phyloP scores from a whole-genome alignment of 2,888 invertebrate species.

The Myopa tessellatipennis region DNA sequence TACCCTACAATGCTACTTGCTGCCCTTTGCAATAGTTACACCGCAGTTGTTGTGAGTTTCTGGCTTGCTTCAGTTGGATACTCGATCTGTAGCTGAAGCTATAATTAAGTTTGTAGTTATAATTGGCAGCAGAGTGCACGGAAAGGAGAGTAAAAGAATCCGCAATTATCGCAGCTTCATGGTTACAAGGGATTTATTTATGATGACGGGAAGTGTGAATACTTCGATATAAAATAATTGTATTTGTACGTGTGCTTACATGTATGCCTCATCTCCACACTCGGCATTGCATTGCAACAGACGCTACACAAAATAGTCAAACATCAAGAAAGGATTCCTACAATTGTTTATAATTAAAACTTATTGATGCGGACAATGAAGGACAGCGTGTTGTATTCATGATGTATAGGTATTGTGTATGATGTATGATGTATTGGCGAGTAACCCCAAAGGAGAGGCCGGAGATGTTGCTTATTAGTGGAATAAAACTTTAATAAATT shows the following conservation, averaged over 20 bases:
- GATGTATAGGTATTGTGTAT: too few species aligned
- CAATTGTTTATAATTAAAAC: constrained; percentile 34
- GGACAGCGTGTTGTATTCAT: too few species aligned
- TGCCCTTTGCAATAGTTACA: not conserved
- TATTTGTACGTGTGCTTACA: not conserved
- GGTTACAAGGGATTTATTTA: constrained; percentile 40
- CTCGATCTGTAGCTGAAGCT: constrained; percentile 10
- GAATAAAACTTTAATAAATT: too few species aligned
- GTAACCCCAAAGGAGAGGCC: too few species aligned
- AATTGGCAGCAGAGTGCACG: constrained; percentile 39
- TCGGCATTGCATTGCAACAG: too few species aligned
- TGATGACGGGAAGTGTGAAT: constrained; percentile 36
- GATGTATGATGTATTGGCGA: too few species aligned
- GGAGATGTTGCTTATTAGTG: too few species aligned
- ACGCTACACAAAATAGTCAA: not conserved
- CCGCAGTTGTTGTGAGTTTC: not conserved
- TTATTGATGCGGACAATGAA: constrained; percentile 27
- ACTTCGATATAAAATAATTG: not conserved
- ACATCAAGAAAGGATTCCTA: constrained; percentile 10
- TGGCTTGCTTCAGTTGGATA: not conserved
- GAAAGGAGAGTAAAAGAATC: constrained; percentile 7
- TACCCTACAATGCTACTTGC: too few species aligned
- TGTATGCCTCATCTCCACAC: too few species aligned
- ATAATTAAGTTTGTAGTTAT: constrained; percentile 48
- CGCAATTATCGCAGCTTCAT: constrained; percentile 43